These are phyloP conservation scores for Dipodomys ordii DNA, from an alignment of 2,113 vertebrate genomes.

Conservation along the genomic window DNA sequence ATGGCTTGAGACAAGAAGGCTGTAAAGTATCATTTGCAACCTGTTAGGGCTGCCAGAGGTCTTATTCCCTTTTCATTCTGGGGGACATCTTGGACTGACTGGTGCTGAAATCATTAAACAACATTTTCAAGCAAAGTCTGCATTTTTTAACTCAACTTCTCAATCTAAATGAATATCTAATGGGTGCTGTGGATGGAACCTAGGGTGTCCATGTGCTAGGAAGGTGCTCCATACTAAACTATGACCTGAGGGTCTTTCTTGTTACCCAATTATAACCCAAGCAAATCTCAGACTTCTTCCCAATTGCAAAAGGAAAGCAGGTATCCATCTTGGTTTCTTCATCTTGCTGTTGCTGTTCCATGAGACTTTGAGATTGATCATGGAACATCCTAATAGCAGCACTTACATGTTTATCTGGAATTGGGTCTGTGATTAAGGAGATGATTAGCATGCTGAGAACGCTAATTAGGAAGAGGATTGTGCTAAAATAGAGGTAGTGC, in stretches of 20 bases:
- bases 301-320: background rate
- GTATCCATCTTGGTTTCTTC: background rate
- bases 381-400: fast-evolving
- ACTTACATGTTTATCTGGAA: conserved; percentile 92
- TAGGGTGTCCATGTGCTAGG: background rate
- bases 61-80: background rate
- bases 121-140: background rate
- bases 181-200: background rate
- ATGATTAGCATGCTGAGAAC: conserved; percentile 87
- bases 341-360: background rate
- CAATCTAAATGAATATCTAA: background rate
- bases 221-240: background rate
- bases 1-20: background rate
- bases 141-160: conserved; percentile 32
- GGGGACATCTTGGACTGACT: background rate
- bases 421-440: conserved; percentile 94
- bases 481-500: conserved; percentile 94
- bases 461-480: conserved; percentile 88
- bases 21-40: too few relatives aligned
- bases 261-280: background rate
- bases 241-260: background rate
- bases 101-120: background rate
- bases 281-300: too few relatives aligned
- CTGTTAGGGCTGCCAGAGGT: background rate
- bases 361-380: background rate